Base-by-base conservation (phyloP, 2,113 vertebrate species). In the Odocoileus virginianus region DNA sequence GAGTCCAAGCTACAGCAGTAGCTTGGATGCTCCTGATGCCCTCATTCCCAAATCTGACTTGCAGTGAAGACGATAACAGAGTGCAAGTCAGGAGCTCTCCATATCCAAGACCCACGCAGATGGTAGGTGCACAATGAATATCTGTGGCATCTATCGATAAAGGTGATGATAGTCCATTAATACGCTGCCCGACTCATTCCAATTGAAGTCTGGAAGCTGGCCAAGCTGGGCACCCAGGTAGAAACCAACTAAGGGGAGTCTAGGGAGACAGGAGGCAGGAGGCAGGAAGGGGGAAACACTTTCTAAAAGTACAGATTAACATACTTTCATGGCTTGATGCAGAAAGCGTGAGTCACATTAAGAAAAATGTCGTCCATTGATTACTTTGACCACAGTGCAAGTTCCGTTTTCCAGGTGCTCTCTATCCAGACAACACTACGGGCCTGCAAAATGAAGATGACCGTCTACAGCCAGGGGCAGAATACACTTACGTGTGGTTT, bases 371-470 rank as follows among this genome's bases (percentile, higher is more conserved):
- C 16, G 14, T 45, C 17, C 6, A 25, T 1, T 71, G 36, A 11
- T 61, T 45, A n/a, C 40, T 1, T 47, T 71, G 61, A 45, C 45
- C n/a, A 40, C 64, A n/a, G 13, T 3, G 15, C 28, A 3, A 5
- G 11, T 55, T 54, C 8, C 64, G 15, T 94, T 96, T 64, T 57
- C 30, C 85, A 99, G 99, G 99, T 83, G 99, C 99, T 57, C 71
- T 99, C 23, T 99, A 99, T 87, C 99, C 99, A 21, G 99, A 99
- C 25, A 96, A 98, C 7, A 99, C 99, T 0, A 89, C 83, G 23
- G 96, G 88, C 8, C 19, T 47, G 4, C 97, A 99, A n/a, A 99
- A 99, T 94, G 96, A 58, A 4, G 99, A 99, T 7, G 99, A 99
- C 94, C 82, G 58, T 4, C 98, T 99, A 64, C 50, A 98, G 47